Base-by-base conservation (phyloP, 2,113 vertebrate genomes). In the Tetraodon nigroviridis region DNA sequence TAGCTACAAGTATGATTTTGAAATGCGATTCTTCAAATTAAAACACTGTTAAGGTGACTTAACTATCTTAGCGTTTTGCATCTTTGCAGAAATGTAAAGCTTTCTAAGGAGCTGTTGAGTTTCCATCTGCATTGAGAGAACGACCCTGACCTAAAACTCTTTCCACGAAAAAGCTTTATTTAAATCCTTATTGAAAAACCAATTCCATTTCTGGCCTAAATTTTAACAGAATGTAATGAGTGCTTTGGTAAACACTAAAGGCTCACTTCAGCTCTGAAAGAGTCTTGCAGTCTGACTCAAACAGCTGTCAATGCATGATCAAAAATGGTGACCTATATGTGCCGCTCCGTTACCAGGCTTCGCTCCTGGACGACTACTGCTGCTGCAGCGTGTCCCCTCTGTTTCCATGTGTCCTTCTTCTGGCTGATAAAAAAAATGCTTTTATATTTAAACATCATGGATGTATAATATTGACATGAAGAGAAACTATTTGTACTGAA, bases 141-240 rank as follows among this genome's bases (percentile, higher is more conserved):
- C 58, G 45, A 58, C n/a, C 54, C 57, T 40, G 47, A 47, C 47
- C 68, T 61, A 27, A 76, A 58, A 37, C 79, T 65, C 82, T 75
- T 73, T 37, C 32, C 32, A 37, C 8, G 32, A 54, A 73, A 63
- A 70, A 73, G 70, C 82, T 86, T 78, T 79, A 82, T 86, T 82
- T 51, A 86, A 55, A 76, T 76, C 22, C 24, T 17, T n/a, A n/a
- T 46, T 15, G 15, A 17, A 6, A 11, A 17, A n/a, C 44, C 13
- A 17, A 16, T 44, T 13, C 42, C 16, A 46, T 2, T 7, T 46
- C 14, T 46, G 78, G 48, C 74, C 76, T 49, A 85, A 71, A 79
- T 81, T 69, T 69, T 37, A 37, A 37, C 11, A 11, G 11, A 37
- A 51, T 18, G 21, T 52, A 17, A 18, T 18, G 17, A 22, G 64